Evolutionary conservation across 2,888 invertebrate species (phyloP), one percentile per base, ranked within the genome.

Genomic region (Leptura quadrifasciata): DNA sequence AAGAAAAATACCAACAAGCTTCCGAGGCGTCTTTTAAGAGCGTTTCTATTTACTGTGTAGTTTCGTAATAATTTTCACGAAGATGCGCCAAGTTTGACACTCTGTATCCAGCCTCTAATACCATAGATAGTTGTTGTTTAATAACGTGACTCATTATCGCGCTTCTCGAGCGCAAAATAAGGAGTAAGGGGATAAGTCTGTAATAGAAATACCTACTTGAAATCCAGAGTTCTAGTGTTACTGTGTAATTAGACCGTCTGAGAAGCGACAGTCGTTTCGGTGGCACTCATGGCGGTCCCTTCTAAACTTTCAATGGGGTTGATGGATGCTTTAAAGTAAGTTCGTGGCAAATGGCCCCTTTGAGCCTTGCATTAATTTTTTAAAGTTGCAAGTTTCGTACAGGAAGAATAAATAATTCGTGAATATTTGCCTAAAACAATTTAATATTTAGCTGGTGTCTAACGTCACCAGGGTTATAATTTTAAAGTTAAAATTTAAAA

Each of bases 141-240:
- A 63, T 74, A 63, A 69, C 20, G 68, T 63, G 68, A 74, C 74
- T 74, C 69, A 69, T 74, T 74, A 74, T 69, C 74, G 68, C 72
- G 72, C 72, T 63, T 68, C 63, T 15, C 47, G 55, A 70, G 74
- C 67, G 73, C 72, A 47, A 67, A 72, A 75, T 75, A 72, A 70
- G 73, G 70, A 64, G 77, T 64, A 75, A 77, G 69, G 68, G 76
- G 72, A 74, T 78, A 74, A 72, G 74, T 60, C 64, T 74, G 76
- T 78, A 78, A 78, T 72, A 76, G 78, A 76, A 78, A 78, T 72
- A 78, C 78, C 78, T 69, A 76, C 76, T 76, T 74, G 61, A 64
- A 78, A 74, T 76, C 68, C 76, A 61, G 55, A 54, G 63, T 71
- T 77, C 79, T 73, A 77, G 71, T 72, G 71, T 71, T 79, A 79